Base-by-base conservation (phyloP, 2,888 invertebrate species). In the Himalopsyche anomala region DNA sequence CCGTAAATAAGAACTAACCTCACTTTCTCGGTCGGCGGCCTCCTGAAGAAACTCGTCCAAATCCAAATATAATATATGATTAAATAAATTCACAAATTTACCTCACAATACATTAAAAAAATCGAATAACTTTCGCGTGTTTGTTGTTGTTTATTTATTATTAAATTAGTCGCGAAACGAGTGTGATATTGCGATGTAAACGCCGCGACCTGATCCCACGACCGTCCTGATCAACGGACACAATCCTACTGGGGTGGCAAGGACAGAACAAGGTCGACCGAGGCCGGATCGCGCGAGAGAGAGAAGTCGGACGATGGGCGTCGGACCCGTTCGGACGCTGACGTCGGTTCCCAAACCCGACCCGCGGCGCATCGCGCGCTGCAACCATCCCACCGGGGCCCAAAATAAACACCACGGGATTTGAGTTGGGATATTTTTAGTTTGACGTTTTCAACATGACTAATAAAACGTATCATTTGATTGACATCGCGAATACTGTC, bases 221-320 rank as follows among this genome's bases (percentile, higher is more conserved):
- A 54, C 62, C 85, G 81, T 45, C 69, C 12, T 19, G 69, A 69
- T 8, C 69, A 69, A 69, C 83, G 83, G 80, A 42, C 81, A 17
- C 74, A 51, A 51, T 42, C 55, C 82, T 55, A 85, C 87, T 87
- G 81, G 74, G 89, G 84, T 89, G 89, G 89, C 90, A 91, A 91
- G 91, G 91, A 90, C 91, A 90, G 90, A 90, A 88, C 91, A 91
- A 91, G 91, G 91, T 91, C 91, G 91, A 62, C 81, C 79, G 36
- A 36, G 82, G 56, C 82, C 80, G 42, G 82, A 81, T 80, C 82
- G 74, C 40, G 40, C n/a, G 36, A 36, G 82, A 28, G 19, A 19
- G 56, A 45, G 56, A 51, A 28, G 42, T 80, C 81, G 55, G 55
- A 62, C 83, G 55, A 19, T 36, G 80, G 38, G 80, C 38, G 42